Base-by-base conservation (phyloP, 2,888 invertebrate genomes). In the Caradrina clavipalpis region DNA sequence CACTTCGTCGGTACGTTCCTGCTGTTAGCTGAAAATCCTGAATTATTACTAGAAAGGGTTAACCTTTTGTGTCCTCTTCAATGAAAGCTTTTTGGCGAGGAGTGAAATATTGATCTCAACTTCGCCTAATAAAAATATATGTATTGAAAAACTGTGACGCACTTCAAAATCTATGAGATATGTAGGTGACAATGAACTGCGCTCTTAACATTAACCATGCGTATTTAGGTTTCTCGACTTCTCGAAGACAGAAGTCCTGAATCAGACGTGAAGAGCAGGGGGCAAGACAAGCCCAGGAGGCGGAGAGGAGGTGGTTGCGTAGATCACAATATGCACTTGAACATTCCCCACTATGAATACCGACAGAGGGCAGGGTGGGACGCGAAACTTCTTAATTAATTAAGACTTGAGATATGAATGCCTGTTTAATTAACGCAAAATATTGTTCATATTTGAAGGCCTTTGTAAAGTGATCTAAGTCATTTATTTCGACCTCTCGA, bases 311-410 rank as follows among this genome's bases (percentile, higher is more conserved):
- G 89, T 84, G 86, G 86, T 89, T 90, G 91, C 91, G 92, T 88
- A 90, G 89, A 92, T 91, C 94, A 96, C 94, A 96, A 96, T 96
- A 96, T 96, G 96, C 96, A 96, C 96, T 95, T 92, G 88, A 96
- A 86, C 89, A 90, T 87, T 89, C 92, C 92, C 90, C 88, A 91
- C 93, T 91, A 93, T 91, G 93, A 93, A 94, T 93, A 93, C 90
- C 92, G 91, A 90, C 88, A 89, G 84, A 86, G 68, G 73, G 84
- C 94, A 93, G 94, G 90, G 94, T 73, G 88, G 94, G 79, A 90
- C 77, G 86, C 83, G 71, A 74, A 79, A 86, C 82, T 87, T 87
- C 87, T 87, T 90, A 86, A 87, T 90, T 91, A 91, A 91, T 90
- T 88, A 87, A 87, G 75, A 80, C 72, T 78, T 68, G 64, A 77